Conservation (phyloP, 1,140 invertebrate genomes). For the Drosophila sechellia region DNA sequence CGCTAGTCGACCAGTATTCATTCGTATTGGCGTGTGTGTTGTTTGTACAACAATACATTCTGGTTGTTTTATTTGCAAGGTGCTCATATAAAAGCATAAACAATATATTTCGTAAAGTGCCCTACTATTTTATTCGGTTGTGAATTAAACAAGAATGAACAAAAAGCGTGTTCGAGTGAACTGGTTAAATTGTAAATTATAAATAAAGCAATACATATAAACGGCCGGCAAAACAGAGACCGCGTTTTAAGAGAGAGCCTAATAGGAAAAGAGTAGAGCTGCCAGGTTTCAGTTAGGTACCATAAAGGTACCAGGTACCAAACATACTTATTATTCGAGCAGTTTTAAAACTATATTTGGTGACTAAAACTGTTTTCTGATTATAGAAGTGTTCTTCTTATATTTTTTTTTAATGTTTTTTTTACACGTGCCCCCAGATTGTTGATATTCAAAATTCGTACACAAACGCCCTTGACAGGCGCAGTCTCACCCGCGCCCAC, state of each 20-base stretch:
- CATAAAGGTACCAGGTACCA: no score
- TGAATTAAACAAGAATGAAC: not conserved
- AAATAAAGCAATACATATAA: conserved; percentile 71
- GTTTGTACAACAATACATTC: not conserved
- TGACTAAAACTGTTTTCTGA: not conserved
- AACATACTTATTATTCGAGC: no score
- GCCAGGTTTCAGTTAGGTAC: conserved; percentile 26
- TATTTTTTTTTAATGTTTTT: conserved; percentile 1
- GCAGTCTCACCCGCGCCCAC: conserved; percentile 23
- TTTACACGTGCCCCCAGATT: conserved; percentile 9
- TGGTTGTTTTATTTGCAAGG: not conserved
- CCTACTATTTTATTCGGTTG: no score
- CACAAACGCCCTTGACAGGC: conserved; percentile 24
- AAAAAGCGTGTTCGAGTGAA: not conserved
- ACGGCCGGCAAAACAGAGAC: conserved; percentile 74
- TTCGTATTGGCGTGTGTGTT: not conserved
- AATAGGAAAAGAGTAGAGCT: conserved; percentile 41
- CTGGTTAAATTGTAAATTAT: conserved; percentile 56
- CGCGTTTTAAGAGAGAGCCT: conserved; percentile 4
- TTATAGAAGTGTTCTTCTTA: not conserved
- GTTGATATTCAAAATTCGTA: conserved; percentile 3
- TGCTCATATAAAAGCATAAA: not conserved
- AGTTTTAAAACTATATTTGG: not conserved
- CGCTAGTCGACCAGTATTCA: not conserved
- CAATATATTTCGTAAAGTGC: not conserved